phyloP scores from a whole-genome alignment of 1,140 invertebrate genomes.

The Heterodera schachtii region DNA sequence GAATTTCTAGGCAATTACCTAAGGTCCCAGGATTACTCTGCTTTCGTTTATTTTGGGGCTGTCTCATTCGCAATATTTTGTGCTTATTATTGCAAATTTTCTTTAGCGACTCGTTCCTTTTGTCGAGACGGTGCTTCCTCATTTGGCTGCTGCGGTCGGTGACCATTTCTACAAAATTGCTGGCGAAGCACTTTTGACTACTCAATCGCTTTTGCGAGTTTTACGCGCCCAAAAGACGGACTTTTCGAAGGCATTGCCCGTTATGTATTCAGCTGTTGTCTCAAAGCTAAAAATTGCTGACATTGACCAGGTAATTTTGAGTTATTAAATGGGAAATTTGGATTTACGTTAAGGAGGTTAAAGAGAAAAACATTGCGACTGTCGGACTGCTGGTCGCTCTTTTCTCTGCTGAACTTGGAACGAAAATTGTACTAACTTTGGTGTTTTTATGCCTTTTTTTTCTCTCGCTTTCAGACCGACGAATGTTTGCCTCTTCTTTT shows the following conservation, averaged over 20 bases:
- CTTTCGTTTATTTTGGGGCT: not conserved
- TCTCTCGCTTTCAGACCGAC: slow-evolving; percentile 32
- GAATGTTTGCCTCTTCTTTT: slow-evolving; percentile 81
- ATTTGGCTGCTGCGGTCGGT: slow-evolving; percentile 67
- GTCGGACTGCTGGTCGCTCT: slow-evolving; percentile 46
- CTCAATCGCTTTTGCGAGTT: slow-evolving; percentile 91
- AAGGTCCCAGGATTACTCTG: not conserved
- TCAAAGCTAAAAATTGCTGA: slow-evolving; percentile 67
- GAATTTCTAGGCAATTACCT: no score
- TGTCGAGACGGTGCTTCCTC: slow-evolving; percentile 80
- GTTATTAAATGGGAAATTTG: not conserved
- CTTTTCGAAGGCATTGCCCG: slow-evolving; percentile 22
- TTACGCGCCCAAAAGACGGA: slow-evolving; percentile 68
- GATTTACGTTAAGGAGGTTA: slow-evolving; percentile 42
- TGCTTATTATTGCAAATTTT: not conserved
- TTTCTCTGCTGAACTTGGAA: slow-evolving; percentile 40
- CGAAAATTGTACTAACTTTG: slow-evolving; percentile 13
- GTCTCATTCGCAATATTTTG: no score
- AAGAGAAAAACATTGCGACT: slow-evolving; percentile 50
- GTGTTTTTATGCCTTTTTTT: not conserved
- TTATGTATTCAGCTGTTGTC: slow-evolving; percentile 45
- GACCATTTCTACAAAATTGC: slow-evolving; percentile 98
- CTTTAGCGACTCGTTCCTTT: slow-evolving; percentile 75
- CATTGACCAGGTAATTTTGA: slow-evolving; percentile 71
- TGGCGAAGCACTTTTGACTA: slow-evolving; percentile 85